phyloP scores from a whole-genome alignment of 2,113 vertebrate genomes.

The Ptychochromis oligacanthus region DNA sequence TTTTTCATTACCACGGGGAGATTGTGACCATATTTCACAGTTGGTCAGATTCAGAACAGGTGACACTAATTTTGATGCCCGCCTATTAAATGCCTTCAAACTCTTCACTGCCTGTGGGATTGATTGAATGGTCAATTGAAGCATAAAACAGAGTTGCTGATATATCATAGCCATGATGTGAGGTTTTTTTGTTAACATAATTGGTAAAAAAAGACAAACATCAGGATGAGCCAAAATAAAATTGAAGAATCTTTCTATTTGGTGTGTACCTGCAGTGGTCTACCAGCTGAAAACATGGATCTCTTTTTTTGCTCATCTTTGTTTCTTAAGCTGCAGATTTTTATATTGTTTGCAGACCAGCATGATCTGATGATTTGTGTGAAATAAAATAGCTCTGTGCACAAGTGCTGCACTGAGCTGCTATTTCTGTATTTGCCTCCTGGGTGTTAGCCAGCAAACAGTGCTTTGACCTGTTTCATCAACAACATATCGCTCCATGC shows the following conservation, averaged over 20 bases:
- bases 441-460: neutral
- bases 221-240: neutral
- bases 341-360: neutral
- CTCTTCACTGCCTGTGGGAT: neutral
- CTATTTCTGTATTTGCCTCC: neutral
- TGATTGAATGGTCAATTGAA: neutral
- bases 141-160: neutral
- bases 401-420: neutral
- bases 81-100: neutral
- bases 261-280: neutral
- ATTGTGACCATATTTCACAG: neutral
- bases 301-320: neutral
- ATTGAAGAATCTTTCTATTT: neutral
- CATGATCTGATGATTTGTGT: neutral
- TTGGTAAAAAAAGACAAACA: neutral
- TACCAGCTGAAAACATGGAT: neutral
- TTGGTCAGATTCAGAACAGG: neutral
- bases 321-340: neutral
- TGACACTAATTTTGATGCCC: neutral
- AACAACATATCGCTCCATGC: neutral
- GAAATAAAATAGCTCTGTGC: neutral
- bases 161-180: neutral
- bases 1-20: neutral
- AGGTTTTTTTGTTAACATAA: neutral
- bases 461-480: neutral